Evolutionary conservation across 2,888 invertebrate genomes (phyloP).

Genomic region (Fragum sueziense): DNA sequence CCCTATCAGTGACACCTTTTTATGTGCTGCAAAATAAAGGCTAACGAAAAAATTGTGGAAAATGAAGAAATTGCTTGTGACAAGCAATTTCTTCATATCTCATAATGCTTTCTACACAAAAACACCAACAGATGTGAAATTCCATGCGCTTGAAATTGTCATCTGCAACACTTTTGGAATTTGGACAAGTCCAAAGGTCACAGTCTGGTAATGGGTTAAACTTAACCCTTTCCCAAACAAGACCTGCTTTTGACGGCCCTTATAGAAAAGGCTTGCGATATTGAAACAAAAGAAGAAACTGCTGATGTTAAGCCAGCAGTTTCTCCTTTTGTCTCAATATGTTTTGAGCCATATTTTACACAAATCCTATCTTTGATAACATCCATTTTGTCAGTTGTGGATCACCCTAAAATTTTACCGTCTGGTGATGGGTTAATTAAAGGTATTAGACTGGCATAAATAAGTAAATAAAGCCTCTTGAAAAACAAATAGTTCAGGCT

Average conservation of each 20-base stretch:
- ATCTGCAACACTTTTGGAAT: not conserved
- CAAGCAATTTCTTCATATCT: conserved; percentile 5
- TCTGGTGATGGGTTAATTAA: too few species aligned
- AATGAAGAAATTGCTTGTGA: conserved; percentile 2
- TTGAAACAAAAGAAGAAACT: not conserved
- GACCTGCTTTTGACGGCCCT: not conserved
- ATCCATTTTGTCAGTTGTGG: too few species aligned
- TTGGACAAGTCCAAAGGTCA: not conserved
- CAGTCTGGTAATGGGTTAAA: not conserved
- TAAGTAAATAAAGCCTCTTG: too few species aligned
- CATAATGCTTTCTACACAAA: not conserved
- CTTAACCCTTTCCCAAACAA: not conserved
- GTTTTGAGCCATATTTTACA: too few species aligned
- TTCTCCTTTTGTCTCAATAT: conserved; percentile 1
- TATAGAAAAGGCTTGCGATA: not conserved
- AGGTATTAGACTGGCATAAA: too few species aligned
- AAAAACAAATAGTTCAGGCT: too few species aligned
- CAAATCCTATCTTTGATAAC: too few species aligned
- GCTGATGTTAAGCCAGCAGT: not conserved
- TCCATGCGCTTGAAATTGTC: too few species aligned
- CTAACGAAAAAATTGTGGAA: conserved; percentile 7
- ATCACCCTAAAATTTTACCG: too few species aligned
- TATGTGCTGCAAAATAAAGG: too few species aligned
- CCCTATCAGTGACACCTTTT: too few species aligned
- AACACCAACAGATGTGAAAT: too few species aligned